Evolutionary conservation across 2,113 vertebrate genomes (phyloP), one percentile per base, ranked within the genome.

Genomic region (Pachycephala philippinensis): DNA sequence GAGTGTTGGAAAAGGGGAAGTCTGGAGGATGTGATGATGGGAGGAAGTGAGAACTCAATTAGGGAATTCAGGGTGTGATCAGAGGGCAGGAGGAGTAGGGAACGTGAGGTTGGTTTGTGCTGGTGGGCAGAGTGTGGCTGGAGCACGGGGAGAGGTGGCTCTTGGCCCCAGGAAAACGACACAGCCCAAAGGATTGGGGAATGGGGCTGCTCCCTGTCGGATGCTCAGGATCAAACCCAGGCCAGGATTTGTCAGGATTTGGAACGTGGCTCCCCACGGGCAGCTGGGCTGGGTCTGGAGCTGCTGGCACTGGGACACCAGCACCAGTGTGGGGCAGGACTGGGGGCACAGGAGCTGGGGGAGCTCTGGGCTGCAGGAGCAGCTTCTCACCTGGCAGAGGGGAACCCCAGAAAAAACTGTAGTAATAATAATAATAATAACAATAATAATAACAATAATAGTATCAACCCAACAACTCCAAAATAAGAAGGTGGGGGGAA

Each of bases 161-260:
- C 37, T 54, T 70, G 37, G 30, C 17, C 14, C 53, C 9, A 7
- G 81, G n/a, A 28, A 52, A 79, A 40, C 10, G 0, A 4, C 13
- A 9, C 4, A 14, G 18, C 40, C 45, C 20, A 1, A 4, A 4
- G 20, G 49, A 44, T 0, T 64, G 21, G 52, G 66, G 35, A 5
- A 35, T 59, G 69, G 17, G 8, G 17, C 63, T 13, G 4, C 5
- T 71, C 7, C 54, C 71, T 37, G 8, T 24, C n/a, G 70, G 77
- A n/a, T 77, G 49, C 40, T 82, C 75, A 53, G 70, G 56, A 10
- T 35, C 19, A 10, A 19, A 59, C 22, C 35, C 0, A 3, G 33
- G 35, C 8, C 57, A 17, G 26, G 84, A 11, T 40, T 35, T 74
- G 54, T 20, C 11, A 14, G 5, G 35, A n/a, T 52, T 35, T 17